Conservation (phyloP, 2,888 invertebrate genomes). For the Apotomis turbidana region DNA sequence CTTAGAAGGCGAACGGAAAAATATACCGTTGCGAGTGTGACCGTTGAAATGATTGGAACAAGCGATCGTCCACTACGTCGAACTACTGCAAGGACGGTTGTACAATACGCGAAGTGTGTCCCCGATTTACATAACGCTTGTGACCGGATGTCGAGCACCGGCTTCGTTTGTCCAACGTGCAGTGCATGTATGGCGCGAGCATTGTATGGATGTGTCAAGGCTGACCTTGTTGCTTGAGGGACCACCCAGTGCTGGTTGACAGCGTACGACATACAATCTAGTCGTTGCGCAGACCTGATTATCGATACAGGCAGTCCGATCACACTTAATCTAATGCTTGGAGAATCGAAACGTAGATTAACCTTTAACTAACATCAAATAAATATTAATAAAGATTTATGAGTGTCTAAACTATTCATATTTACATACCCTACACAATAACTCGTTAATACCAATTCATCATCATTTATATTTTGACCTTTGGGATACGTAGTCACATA, state of each 20-base stretch:
- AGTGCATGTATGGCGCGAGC: conserved; percentile 56
- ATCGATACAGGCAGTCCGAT: not conserved
- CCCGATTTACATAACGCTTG: conserved; percentile 71
- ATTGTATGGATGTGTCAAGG: conserved; percentile 51
- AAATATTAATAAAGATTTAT: conserved; percentile 15
- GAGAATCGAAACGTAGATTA: not conserved
- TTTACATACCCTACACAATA: conserved; percentile 25
- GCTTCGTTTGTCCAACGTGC: conserved; percentile 63
- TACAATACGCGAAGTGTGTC: conserved; percentile 62
- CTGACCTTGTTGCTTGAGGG: conserved; percentile 48
- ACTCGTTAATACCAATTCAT: conserved; percentile 30
- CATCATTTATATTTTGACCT: conserved; percentile 34
- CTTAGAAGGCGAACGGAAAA: conserved; percentile 33
- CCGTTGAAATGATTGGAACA: conserved; percentile 37
- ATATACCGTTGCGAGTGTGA: conserved; percentile 38
- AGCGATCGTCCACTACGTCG: conserved; percentile 44
- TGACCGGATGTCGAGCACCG: conserved; percentile 72
- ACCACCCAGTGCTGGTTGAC: conserved; percentile 43
- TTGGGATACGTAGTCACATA: conserved; percentile 10
- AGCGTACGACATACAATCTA: conserved; percentile 28
- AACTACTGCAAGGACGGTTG: conserved; percentile 65
- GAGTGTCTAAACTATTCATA: conserved; percentile 10
- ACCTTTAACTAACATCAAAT: conserved; percentile 15
- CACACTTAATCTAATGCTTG: not conserved
- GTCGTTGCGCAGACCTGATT: conserved; percentile 13